Evolutionary conservation across 2,113 vertebrate genomes (phyloP).

Genomic region (Gopherus evgoodei): DNA sequence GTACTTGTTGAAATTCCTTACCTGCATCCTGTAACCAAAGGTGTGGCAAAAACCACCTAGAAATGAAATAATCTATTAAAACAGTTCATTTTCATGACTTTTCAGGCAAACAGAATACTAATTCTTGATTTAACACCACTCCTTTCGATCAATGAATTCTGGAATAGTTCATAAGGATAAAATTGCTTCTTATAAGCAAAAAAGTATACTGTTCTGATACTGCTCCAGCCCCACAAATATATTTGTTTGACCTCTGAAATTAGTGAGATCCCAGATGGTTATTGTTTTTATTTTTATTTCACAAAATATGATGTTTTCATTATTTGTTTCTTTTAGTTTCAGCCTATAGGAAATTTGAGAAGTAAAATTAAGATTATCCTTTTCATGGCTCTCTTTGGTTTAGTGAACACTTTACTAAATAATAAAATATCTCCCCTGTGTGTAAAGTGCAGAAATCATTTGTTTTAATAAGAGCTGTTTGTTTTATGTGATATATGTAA

Average conservation of each 20-base stretch:
- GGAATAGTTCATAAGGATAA: neutral
- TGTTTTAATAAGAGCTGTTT: neutral
- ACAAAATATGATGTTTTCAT: neutral
- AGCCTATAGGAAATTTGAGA: neutral
- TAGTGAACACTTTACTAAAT: neutral
- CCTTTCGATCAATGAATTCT: neutral
- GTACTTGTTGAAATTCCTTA: neutral
- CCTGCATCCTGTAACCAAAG: neutral
- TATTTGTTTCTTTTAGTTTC: neutral
- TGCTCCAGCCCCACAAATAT: neutral
- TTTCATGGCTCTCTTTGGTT: neutral
- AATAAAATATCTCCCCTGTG: neutral
- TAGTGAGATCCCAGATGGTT: neutral
- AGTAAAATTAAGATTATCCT: neutral
- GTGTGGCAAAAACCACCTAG: neutral
- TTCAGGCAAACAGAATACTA: neutral
- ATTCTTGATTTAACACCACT: neutral
- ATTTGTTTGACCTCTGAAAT: conserved; percentile 19
- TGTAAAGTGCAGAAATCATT: neutral
- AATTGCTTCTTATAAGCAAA: neutral
- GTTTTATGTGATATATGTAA: neutral
- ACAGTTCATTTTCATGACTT: neutral
- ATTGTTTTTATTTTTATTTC: neutral
- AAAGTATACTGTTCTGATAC: neutral
- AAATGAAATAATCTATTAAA: neutral